Percentiles rank a stretch among this genome's conserved stretches.
Conservation (phyloP, 2,797 vertebrate genomes). For the Thamnophis elegans region DNA sequence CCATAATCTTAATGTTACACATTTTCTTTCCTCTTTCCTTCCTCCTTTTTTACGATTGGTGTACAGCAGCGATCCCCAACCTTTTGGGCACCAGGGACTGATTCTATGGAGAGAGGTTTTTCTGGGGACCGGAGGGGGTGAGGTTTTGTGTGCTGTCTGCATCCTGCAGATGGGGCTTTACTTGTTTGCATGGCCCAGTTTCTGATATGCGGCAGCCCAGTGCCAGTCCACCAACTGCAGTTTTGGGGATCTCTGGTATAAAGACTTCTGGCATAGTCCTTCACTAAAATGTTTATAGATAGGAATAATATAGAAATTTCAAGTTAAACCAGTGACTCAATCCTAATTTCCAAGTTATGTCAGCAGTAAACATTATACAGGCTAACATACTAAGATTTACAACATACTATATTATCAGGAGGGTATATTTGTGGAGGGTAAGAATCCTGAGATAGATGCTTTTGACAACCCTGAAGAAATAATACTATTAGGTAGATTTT, state of each 20-base stretch:
- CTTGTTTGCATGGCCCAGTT: neutral
- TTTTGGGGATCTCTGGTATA: neutral
- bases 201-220: neutral
- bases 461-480: neutral
- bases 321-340: neutral
- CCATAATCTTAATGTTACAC: neutral
- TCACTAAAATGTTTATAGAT: neutral
- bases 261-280: neutral
- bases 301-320: neutral
- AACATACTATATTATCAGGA: neutral
- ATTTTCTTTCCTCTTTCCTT: neutral
- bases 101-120: neutral
- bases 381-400: neutral
- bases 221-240: neutral
- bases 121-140: neutral
- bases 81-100: neutral
- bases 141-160: neutral
- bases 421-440: neutral
- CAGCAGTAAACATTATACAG: neutral
- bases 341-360: neutral
- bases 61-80: neutral
- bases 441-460: neutral
- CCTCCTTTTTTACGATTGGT: neutral
- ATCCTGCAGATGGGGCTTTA: neutral
- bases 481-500: neutral